phyloP scores from a whole-genome alignment of 2,113 vertebrate species.

The Mungos mungo region DNA sequence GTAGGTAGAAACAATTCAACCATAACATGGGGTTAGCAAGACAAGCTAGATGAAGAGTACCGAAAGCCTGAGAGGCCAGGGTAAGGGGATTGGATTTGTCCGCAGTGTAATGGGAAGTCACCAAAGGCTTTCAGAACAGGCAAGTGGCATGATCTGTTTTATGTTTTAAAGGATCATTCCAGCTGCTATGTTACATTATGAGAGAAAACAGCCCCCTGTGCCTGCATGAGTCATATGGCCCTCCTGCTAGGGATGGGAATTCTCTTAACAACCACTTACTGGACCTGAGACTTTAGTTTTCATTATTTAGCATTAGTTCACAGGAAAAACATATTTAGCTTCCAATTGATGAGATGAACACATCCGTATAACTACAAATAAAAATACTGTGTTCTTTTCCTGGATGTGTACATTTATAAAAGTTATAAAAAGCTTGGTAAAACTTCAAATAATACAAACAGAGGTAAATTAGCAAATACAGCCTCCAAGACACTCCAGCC shows the following conservation, averaged over 20 bases:
- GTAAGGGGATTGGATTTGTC: slow-evolving; percentile 1
- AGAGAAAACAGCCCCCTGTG: slow-evolving; percentile 51
- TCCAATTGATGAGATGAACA: slow-evolving; percentile 32
- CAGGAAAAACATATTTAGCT: slow-evolving; percentile 63
- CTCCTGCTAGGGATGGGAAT: slow-evolving; percentile 17
- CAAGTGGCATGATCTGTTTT: slow-evolving; percentile 60
- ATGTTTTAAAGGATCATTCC: slow-evolving; percentile 53
- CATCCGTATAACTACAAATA: slow-evolving; percentile 9
- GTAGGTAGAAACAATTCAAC: slow-evolving; percentile 28
- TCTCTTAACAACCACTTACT: slow-evolving; percentile 52
- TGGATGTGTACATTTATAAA: slow-evolving; percentile 15
- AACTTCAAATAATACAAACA: not conserved
- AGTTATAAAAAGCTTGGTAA: not conserved
- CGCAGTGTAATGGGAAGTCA: slow-evolving; percentile 21
- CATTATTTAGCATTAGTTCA: slow-evolving; percentile 51
- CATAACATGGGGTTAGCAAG: not conserved
- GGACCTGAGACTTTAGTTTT: slow-evolving; percentile 41
- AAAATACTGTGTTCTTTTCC: slow-evolving; percentile 51
- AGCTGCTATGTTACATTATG: slow-evolving; percentile 49
- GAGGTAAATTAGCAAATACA: slow-evolving; percentile 18
- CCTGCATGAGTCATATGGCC: slow-evolving; percentile 47
- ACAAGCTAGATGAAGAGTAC: not conserved
- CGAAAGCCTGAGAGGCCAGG: slow-evolving; percentile 5
- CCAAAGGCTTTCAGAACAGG: slow-evolving; percentile 48
- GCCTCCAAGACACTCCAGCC: not conserved